Evolutionary conservation across 2,113 vertebrate genomes (phyloP).

Genomic region (Azemiops feae): DNA sequence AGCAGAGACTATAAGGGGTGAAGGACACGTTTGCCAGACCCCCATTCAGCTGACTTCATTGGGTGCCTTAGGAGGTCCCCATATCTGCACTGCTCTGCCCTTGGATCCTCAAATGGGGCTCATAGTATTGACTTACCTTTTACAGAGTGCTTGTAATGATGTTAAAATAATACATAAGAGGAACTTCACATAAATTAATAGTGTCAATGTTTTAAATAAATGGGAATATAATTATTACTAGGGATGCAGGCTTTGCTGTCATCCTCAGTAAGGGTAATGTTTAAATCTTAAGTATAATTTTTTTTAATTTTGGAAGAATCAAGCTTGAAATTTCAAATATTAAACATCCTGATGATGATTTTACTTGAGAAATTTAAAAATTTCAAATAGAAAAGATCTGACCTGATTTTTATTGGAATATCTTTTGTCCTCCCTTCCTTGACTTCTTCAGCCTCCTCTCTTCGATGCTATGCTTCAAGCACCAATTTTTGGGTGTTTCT

Average conservation of each 20-base stretch:
- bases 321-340: background rate
- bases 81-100: too few species aligned
- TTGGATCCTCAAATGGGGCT: background rate
- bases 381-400: background rate
- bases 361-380: background rate
- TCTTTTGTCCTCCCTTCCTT: background rate
- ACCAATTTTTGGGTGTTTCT: slow-evolving; percentile 13
- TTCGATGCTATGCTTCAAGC: background rate
- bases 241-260: background rate
- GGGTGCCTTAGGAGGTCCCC: too few species aligned
- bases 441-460: background rate
- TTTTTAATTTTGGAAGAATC: background rate
- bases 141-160: background rate
- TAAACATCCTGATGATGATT: background rate
- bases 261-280: background rate
- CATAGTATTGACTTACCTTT: background rate
- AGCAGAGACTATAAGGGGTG: background rate
- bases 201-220: background rate
- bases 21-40: background rate
- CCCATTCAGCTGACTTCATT: background rate
- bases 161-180: background rate
- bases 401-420: background rate
- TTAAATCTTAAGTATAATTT: background rate
- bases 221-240: background rate
- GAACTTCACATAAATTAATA: background rate